Percentiles rank a stretch among this genome's conserved stretches.
Conservation (phyloP, 1,140 invertebrate genomes). For the Manduca sexta region DNA sequence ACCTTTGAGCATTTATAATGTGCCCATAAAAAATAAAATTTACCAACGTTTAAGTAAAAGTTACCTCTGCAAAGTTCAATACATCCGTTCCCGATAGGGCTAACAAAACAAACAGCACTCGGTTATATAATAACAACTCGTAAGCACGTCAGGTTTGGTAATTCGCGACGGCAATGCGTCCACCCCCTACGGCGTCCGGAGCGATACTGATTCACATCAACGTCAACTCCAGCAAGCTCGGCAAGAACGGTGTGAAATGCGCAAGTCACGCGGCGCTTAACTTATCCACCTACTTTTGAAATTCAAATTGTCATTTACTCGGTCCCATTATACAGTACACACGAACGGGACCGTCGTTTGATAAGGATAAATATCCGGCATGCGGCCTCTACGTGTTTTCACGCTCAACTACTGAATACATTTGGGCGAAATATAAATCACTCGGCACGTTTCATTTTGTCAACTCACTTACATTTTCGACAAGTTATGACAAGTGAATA, state of each 20-base stretch:
- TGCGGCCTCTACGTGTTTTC: conserved; percentile 20
- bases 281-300: conserved; percentile 59
- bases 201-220: conserved; percentile 45
- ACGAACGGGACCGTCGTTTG: conserved; percentile 18
- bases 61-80: conserved; percentile 15
- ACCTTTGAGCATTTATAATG: conserved; percentile 12
- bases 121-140: conserved; percentile 53
- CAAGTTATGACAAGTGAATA: too few relatives aligned
- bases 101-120: conserved; percentile 55
- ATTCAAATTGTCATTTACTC: conserved; percentile 61
- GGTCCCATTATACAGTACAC: conserved; percentile 38
- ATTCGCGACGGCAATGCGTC: conserved; percentile 23
- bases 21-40: conserved; percentile 2
- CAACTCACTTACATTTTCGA: too few relatives aligned
- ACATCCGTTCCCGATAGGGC: conserved; percentile 19
- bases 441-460: conserved; percentile 3
- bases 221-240: conserved; percentile 31
- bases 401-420: conserved; percentile 12
- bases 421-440: conserved; percentile 10
- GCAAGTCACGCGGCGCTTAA: conserved; percentile 63
- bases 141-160: conserved; percentile 33
- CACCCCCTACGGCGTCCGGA: conserved; percentile 21
- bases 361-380: conserved; percentile 25
- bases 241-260: conserved; percentile 55
- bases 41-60: conserved; percentile 5